A percentile compares a stretch with the other conserved stretches of the same genome.
phyloP scores from a whole-genome alignment of 2,888 invertebrate genomes.

The Coleophora flavipennella region DNA sequence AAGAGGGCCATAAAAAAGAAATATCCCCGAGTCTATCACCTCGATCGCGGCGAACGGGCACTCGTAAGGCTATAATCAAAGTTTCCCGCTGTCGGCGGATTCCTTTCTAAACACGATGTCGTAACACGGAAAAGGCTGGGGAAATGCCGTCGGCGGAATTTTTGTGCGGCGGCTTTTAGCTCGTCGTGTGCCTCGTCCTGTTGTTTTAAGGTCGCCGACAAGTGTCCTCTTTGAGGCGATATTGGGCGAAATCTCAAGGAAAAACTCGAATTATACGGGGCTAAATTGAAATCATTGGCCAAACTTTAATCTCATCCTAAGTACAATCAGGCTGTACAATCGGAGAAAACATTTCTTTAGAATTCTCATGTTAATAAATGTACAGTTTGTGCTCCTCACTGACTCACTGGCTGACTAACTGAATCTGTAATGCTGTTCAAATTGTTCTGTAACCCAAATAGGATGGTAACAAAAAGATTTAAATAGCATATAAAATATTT shows the following conservation, averaged over 20 bases:
- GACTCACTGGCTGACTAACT: too few relatives aligned
- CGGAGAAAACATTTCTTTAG: too few relatives aligned
- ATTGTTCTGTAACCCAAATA: too few relatives aligned
- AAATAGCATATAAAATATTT: too few relatives aligned
- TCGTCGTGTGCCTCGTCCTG: conserved; percentile 28
- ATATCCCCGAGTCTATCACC: conserved; percentile 62
- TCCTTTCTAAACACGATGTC: conserved; percentile 69
- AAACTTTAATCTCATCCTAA: too few relatives aligned
- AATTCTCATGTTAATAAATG: too few relatives aligned
- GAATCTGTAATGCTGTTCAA: too few relatives aligned
- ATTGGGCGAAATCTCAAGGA: conserved; percentile 46
- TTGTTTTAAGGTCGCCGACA: conserved; percentile 46
- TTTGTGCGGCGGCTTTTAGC: conserved; percentile 40
- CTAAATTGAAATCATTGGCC: too few relatives aligned
- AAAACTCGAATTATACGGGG: conserved; percentile 12
- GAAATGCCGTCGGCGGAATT: conserved; percentile 60
- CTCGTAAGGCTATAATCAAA: conserved; percentile 69
- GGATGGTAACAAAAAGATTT: too few relatives aligned
- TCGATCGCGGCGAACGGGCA: conserved; percentile 59
- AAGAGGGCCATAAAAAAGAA: conserved; percentile 65
- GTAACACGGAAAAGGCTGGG: conserved; percentile 68
- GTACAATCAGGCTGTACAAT: too few relatives aligned
- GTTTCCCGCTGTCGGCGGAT: conserved; percentile 65
- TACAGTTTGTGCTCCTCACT: too few relatives aligned
- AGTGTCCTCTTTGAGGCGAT: conserved; percentile 40